These are phyloP conservation scores for Gambusia affinis DNA, from an alignment of 2,113 vertebrate species.

Conservation along the genomic window DNA sequence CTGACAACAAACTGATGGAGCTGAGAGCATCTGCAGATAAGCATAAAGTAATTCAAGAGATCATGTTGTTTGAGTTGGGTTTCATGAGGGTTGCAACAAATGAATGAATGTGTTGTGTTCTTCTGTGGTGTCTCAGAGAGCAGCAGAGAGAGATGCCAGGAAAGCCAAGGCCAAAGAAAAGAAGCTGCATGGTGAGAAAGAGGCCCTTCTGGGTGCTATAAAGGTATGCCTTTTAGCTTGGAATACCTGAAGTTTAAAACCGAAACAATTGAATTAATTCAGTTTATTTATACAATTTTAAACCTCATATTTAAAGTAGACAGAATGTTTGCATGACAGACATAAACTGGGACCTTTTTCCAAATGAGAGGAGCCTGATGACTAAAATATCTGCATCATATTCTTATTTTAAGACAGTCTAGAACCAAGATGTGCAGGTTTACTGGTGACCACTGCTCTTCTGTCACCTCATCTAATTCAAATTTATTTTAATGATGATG, in stretches of 20 bases:
- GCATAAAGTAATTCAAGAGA: constrained; percentile 79
- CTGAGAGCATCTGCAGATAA: constrained; percentile 86
- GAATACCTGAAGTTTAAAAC: background rate
- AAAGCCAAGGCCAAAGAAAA: constrained; percentile 86
- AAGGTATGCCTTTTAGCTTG: constrained; percentile 77
- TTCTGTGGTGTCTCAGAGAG: constrained; percentile 74
- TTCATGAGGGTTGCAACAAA: background rate
- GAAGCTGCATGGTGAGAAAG: constrained; percentile 77
- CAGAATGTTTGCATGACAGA: too few relatives aligned
- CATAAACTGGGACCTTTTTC: too few relatives aligned
- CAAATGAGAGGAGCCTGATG: too few relatives aligned
- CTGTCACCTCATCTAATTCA: background rate
- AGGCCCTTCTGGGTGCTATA: constrained; percentile 84
- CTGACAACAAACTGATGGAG: constrained; percentile 89
- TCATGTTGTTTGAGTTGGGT: background rate
- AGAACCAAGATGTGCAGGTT: background rate
- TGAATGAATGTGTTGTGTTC: background rate
- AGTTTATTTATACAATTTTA: too few relatives aligned
- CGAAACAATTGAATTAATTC: background rate
- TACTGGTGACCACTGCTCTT: too few relatives aligned
- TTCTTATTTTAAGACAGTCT: background rate
- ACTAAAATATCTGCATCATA: background rate
- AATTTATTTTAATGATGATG: background rate
- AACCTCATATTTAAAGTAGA: too few relatives aligned
- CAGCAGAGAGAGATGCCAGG: constrained; percentile 86